A percentile compares a stretch with the other conserved stretches of the same genome.
phyloP scores from a whole-genome alignment of 2,797 vertebrate genomes.

The Alosa sapidissima region DNA sequence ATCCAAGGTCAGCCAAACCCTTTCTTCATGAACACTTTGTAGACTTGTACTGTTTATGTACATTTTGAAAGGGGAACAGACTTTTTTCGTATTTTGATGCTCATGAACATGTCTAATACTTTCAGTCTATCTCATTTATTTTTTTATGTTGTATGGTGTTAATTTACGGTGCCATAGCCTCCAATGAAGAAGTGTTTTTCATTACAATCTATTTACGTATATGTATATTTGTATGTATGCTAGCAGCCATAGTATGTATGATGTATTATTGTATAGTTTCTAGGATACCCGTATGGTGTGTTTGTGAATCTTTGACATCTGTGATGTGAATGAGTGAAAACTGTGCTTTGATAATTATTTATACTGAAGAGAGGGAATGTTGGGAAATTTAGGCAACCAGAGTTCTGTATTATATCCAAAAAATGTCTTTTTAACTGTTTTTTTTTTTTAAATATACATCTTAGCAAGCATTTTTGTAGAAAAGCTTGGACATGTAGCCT shows the following conservation, averaged over 20 bases:
- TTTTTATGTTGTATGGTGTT: conserved; percentile 67
- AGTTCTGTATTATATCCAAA: conserved; percentile 53
- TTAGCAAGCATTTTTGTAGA: conserved; percentile 50
- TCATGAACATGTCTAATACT: conserved; percentile 45
- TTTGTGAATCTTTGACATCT: conserved; percentile 60
- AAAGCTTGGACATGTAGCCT: conserved; percentile 34
- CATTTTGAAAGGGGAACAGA: conserved; percentile 43
- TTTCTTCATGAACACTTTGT: neutral
- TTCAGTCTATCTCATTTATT: conserved; percentile 57
- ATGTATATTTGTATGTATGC: conserved; percentile 79
- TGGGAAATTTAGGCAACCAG: conserved; percentile 57
- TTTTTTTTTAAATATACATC: conserved; percentile 62
- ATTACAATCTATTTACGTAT: conserved; percentile 70
- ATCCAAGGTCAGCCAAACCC: conserved; percentile 7
- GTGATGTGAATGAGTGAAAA: conserved; percentile 64
- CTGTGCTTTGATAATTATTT: conserved; percentile 80
- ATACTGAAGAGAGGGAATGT: conserved; percentile 67
- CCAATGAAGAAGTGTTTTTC: conserved; percentile 65
- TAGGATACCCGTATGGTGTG: conserved; percentile 62
- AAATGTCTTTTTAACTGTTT: conserved; percentile 46
- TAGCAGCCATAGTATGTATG: conserved; percentile 64
- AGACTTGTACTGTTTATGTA: conserved; percentile 43
- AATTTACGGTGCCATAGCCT: conserved; percentile 69
- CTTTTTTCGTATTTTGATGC: conserved; percentile 55
- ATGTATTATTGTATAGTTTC: conserved; percentile 65